phyloP scores from a whole-genome alignment of 1,140 invertebrate species.

The Anadara kagoshimensis region DNA sequence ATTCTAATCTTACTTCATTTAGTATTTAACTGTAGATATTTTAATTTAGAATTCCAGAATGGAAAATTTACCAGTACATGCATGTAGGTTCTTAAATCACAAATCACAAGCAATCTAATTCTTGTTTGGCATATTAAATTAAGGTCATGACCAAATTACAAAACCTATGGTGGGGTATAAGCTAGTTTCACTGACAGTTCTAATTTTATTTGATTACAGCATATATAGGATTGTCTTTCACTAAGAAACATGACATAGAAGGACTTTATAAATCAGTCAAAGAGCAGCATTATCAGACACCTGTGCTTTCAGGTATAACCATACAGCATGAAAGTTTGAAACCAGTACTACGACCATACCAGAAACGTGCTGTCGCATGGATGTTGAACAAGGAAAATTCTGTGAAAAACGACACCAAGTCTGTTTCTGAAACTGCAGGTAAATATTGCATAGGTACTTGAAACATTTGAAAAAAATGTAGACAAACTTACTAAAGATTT shows the following conservation, averaged over 20 bases:
- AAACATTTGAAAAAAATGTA: not conserved
- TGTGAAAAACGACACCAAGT: not conserved
- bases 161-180: no score
- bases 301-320: conserved; percentile 27
- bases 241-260: conserved; percentile 73
- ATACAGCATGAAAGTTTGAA: conserved; percentile 76
- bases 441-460: no score
- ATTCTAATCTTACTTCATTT: no score
- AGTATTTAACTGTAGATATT: no score
- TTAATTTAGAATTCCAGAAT: no score
- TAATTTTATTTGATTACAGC: not conserved
- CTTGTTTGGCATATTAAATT: no score
- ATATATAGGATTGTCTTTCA: conserved; percentile 14
- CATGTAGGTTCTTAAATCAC: no score
- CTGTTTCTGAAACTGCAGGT: not conserved
- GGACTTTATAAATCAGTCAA: conserved; percentile 73
- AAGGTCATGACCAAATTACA: no score
- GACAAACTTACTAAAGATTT: no score
- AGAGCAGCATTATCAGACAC: conserved; percentile 40
- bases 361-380: conserved; percentile 81
- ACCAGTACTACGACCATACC: conserved; percentile 80
- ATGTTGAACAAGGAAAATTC: conserved; percentile 76
- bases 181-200: no score
- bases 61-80: no score
- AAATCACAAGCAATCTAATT: no score